phyloP scores from a whole-genome alignment of 1,140 invertebrate genomes.

The Ectropis grisescens region DNA sequence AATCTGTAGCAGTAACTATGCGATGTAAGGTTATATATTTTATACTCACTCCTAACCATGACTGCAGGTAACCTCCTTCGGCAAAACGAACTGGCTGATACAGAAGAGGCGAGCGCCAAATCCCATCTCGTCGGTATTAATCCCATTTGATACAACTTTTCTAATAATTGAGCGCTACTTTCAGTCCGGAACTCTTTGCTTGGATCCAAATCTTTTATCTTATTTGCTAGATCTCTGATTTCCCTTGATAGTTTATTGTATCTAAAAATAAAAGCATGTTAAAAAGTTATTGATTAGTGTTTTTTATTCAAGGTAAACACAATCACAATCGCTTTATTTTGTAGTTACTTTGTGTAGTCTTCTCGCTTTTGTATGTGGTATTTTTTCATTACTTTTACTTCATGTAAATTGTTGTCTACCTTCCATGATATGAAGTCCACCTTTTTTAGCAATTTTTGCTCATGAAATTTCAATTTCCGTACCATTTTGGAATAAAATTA shows the following conservation, averaged over 20 bases:
- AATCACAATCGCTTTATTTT: too few relatives aligned
- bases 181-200: conserved; percentile 90
- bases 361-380: conserved; percentile 94
- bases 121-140: conserved; percentile 91
- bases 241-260: conserved; percentile 95
- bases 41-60: conserved; percentile 85
- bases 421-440: conserved; percentile 99
- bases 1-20: too few relatives aligned
- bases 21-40: too few relatives aligned
- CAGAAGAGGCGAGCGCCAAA: conserved; percentile 83
- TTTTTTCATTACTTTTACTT: conserved; percentile 92
- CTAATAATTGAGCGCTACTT: conserved; percentile 86
- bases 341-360: conserved; percentile 97
- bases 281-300: too few relatives aligned
- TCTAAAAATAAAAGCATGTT: too few relatives aligned
- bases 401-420: conserved; percentile 95
- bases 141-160: conserved; percentile 94
- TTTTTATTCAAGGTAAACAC: conserved; percentile 8
- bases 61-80: conserved; percentile 91
- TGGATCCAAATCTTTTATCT: conserved; percentile 91
- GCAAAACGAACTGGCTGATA: conserved; percentile 95
- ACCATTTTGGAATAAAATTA: conserved; percentile 93
- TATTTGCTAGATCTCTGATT: conserved; percentile 88
- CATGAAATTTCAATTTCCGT: conserved; percentile 97
- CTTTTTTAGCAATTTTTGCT: conserved; percentile 97